These are phyloP conservation scores for Venturia canescens DNA, from an alignment of 1,140 invertebrate species.

Conservation along the genomic window DNA sequence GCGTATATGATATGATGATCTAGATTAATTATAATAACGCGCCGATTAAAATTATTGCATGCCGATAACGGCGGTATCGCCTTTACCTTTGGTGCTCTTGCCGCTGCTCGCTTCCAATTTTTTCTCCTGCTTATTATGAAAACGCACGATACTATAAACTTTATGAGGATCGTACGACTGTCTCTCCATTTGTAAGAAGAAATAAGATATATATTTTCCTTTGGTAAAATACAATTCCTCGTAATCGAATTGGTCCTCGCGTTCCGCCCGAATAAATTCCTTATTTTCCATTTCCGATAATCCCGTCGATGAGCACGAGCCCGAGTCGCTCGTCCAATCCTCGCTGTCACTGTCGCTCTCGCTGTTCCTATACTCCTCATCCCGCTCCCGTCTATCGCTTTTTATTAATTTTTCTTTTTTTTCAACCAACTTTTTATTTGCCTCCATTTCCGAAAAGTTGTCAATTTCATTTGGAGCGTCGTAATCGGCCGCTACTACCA, in stretches of 20 bases:
- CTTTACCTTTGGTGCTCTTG: conserved; percentile 63
- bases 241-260: conserved; percentile 54
- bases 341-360: conserved; percentile 60
- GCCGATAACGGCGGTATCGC: conserved; percentile 47
- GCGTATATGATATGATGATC: no score
- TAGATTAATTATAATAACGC: no score
- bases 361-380: no score
- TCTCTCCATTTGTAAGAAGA: conserved; percentile 72
- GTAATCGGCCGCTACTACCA: background rate
- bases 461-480: conserved; percentile 6
- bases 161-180: conserved; percentile 68
- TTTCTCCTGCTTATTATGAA: conserved; percentile 60
- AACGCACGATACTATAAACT: conserved; percentile 69
- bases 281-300: conserved; percentile 65
- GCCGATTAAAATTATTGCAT: no score
- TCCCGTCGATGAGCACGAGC: conserved; percentile 65
- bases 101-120: conserved; percentile 54
- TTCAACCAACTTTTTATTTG: conserved; percentile 57
- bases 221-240: conserved; percentile 71
- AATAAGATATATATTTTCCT: conserved; percentile 71
- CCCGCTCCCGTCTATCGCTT: conserved; percentile 32
- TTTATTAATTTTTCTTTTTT: conserved; percentile 59
- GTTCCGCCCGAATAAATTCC: conserved; percentile 55
- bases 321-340: conserved; percentile 65
- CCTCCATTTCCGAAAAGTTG: background rate